These are phyloP conservation scores for Artibeus lituratus DNA, from an alignment of 2,797 vertebrate genomes.

Conservation along the genomic window DNA sequence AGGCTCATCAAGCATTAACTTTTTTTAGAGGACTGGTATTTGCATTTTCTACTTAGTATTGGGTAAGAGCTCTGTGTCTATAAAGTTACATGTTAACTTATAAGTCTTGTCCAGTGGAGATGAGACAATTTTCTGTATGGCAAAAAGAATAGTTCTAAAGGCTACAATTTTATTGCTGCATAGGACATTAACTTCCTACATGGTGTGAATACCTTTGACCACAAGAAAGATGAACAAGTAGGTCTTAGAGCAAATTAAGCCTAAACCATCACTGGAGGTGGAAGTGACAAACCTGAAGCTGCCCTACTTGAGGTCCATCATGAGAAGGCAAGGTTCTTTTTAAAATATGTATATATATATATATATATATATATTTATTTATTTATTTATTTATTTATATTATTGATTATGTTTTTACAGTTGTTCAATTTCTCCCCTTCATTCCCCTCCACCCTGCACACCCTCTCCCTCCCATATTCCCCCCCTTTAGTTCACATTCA, in stretches of 20 bases:
- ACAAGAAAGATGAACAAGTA: not conserved
- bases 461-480: too few relatives aligned
- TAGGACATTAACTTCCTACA: not conserved
- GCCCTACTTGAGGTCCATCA: not conserved
- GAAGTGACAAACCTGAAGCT: not conserved
- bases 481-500: too few relatives aligned
- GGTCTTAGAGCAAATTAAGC: not conserved
- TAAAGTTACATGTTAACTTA: not conserved
- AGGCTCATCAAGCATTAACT: not conserved
- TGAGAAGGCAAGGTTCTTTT: not conserved
- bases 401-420: too few relatives aligned
- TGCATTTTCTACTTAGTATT: not conserved
- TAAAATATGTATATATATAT: too few relatives aligned
- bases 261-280: not conserved
- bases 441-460: too few relatives aligned
- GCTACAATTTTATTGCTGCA: not conserved
- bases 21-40: not conserved
- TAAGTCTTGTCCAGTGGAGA: not conserved
- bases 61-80: not conserved
- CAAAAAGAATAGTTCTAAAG: not conserved
- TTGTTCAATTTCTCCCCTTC: too few relatives aligned
- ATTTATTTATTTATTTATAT: too few relatives aligned
- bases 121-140: not conserved
- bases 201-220: not conserved
- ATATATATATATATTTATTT: too few relatives aligned